Conservation (phyloP, 2,113 vertebrate genomes). For the Petaurus breviceps region DNA sequence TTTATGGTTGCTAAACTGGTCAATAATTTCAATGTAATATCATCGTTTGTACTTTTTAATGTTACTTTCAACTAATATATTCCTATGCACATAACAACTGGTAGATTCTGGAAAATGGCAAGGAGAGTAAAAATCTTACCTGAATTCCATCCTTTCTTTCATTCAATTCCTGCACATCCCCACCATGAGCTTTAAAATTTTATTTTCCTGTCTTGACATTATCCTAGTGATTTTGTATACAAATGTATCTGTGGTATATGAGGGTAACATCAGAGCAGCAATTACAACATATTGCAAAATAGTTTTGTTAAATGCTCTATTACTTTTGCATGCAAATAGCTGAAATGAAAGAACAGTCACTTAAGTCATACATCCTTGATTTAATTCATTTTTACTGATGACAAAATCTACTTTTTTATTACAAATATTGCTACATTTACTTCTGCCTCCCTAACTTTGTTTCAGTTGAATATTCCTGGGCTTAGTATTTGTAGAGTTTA, state of each 20-base stretch:
- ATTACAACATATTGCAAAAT: conserved; percentile 74
- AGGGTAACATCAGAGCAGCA: conserved; percentile 61
- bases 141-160: conserved; percentile 24
- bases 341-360: conserved; percentile 65
- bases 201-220: conserved; percentile 55
- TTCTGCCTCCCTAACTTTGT: background rate
- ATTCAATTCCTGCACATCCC: conserved; percentile 24
- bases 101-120: conserved; percentile 47
- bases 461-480: conserved; percentile 21
- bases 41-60: conserved; percentile 49
- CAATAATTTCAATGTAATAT: conserved; percentile 66
- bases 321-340: conserved; percentile 78
- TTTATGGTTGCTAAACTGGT: conserved; percentile 58
- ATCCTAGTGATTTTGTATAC: conserved; percentile 58
- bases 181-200: conserved; percentile 67
- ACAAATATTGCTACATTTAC: conserved; percentile 42
- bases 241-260: conserved; percentile 53
- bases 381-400: background rate
- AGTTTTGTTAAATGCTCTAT: conserved; percentile 77
- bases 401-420: conserved; percentile 45
- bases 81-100: conserved; percentile 29
- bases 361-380: conserved; percentile 45
- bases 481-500: background rate
- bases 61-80: conserved; percentile 50
- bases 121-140: conserved; percentile 45